Evolutionary conservation across 2,113 vertebrate genomes (phyloP).

Genomic region (Cariama cristata): DNA sequence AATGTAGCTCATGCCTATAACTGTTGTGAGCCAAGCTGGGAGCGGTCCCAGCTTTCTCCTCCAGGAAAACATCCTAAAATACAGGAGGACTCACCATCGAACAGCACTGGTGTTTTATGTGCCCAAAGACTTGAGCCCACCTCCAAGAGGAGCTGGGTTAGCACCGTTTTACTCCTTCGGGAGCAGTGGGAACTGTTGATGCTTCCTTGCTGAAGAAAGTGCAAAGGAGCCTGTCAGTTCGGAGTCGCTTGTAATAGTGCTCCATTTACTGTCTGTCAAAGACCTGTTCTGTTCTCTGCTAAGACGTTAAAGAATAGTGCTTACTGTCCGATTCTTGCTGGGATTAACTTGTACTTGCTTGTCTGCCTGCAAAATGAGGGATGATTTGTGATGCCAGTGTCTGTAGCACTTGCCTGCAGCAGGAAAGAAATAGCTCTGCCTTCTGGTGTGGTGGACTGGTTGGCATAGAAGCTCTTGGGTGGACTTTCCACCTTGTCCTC

Average conservation of each 20-base stretch:
- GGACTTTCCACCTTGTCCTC: not conserved
- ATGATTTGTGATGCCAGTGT: fast-evolving
- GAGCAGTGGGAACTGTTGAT: fast-evolving
- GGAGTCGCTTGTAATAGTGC: not conserved
- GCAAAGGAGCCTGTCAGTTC: not conserved
- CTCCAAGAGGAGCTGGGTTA: not conserved
- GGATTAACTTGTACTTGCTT: not conserved
- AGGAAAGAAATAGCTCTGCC: not conserved
- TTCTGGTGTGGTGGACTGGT: not conserved
- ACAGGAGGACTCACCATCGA: fast-evolving
- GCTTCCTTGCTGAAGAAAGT: not conserved
- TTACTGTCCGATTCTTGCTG: not conserved
- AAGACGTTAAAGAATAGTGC: not conserved
- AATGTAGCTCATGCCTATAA: not conserved
- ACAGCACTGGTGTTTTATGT: not conserved
- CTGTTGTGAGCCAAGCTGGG: not conserved
- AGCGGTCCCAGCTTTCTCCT: not conserved
- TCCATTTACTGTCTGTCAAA: not conserved
- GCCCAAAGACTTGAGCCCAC: not conserved
- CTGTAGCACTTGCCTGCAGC: fast-evolving
- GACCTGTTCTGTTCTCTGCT: not conserved
- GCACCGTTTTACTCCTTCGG: fast-evolving
- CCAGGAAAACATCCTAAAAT: not conserved
- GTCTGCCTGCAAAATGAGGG: not conserved
- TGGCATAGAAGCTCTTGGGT: fast-evolving